These are phyloP conservation scores for Zeus faber DNA, from an alignment of 2,113 vertebrate genomes.

Conservation along the genomic window DNA sequence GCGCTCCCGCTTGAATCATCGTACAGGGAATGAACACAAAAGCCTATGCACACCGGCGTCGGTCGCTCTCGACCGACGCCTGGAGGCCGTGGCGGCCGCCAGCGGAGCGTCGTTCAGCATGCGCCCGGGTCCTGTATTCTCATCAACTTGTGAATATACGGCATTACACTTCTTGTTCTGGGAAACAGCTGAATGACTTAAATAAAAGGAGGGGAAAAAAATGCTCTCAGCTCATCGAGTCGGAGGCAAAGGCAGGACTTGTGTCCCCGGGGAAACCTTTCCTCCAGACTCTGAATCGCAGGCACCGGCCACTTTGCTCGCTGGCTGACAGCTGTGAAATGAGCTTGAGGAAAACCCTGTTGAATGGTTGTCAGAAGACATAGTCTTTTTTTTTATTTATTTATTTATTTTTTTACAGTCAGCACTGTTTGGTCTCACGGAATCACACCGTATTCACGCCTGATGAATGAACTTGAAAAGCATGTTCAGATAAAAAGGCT, in stretches of 20 bases:
- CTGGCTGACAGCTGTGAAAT: background rate
- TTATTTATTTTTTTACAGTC: too few species aligned
- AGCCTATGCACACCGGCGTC: background rate
- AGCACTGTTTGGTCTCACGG: too few species aligned
- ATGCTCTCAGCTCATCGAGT: constrained; percentile 12
- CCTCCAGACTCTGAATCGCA: constrained; percentile 4
- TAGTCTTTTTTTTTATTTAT: too few species aligned
- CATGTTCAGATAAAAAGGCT: too few species aligned
- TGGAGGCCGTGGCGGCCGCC: background rate
- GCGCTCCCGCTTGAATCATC: background rate
- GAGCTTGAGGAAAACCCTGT: background rate
- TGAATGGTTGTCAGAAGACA: too few species aligned
- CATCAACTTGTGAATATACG: constrained; percentile 22
- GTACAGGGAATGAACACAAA: background rate
- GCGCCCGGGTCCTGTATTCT: constrained; percentile 10
- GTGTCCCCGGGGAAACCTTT: constrained; percentile 2
- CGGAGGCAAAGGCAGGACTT: background rate
- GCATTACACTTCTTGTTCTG: constrained; percentile 7
- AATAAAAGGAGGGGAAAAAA: too few species aligned
- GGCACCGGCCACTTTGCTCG: background rate
- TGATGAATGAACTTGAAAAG: too few species aligned
- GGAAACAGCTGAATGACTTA: constrained; percentile 17
- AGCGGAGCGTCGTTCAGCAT: background rate
- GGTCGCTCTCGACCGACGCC: too few species aligned
- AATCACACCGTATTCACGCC: too few species aligned